Base-by-base conservation (phyloP, 2,797 vertebrate genomes). In the Brotula barbata region DNA sequence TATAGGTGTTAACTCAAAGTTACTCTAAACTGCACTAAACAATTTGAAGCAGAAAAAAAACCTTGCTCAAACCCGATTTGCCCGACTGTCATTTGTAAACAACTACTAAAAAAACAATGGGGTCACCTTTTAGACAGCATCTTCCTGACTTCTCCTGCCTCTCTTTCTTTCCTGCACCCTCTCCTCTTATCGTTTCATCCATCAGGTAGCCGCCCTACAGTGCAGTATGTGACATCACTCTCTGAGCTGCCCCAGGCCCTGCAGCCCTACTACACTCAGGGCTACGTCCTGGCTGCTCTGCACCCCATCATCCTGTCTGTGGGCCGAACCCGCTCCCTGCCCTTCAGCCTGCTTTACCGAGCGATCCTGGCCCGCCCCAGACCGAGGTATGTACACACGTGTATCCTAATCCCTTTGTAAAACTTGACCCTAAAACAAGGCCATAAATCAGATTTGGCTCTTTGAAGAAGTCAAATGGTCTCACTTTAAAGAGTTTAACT, bases 241-340 rank as follows among this genome's bases (percentile, higher is more conserved):
- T 84, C 91, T 53, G 96, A 98, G 85, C 92, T 99, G 68, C 92
- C 92, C 20, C 90, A 90, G 77, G 90, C 91, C 15, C 89, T 99
- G 80, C 93, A 95, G 82, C 92, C 93, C 0, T 96, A 96, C 83
- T 99, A 98, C 85, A 94, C 90, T 9, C 93, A 92, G 69, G 97
- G 97, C 34, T 99, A 94, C 39, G 68, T 94, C 42, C 92, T 94
- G 21, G 80, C 89, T 2, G 92, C 96, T 53, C 81, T 99, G 73
- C 97, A 99, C 75, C 95, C 97, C 72, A 88, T 98, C 58, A 90
- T 98, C 73, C 92, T 98, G 49, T 93, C 95, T 0, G 73, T 93
- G 52, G 94, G 94, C 5, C 90, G 78, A 0, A 92, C 88, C 8
- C 93, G 89, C 55, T 89, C 78, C 0, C 92, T 97, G 55, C 93